Base-by-base conservation (phyloP, 2,113 vertebrate genomes). In the Gobiocypris rarus region DNA sequence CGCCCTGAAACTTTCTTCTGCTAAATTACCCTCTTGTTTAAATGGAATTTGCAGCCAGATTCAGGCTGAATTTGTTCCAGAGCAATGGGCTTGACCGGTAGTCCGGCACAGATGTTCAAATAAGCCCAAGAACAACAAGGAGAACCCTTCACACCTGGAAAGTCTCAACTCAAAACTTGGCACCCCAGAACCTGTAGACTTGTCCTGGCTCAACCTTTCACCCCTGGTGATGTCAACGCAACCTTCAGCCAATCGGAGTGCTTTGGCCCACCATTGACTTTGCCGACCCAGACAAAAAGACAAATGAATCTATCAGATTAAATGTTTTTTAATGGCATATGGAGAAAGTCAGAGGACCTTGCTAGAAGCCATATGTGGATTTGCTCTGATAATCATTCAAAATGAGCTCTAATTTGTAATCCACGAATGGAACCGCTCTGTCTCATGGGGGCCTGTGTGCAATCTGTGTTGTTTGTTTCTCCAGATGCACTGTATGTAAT, bases 231-330 rank as follows among this genome's bases (percentile, higher is more conserved):
- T 95, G 95, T 95, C 93, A 92, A 91, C 88, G 90, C 79, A 89
- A 91, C 90, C 88, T 91, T 92, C 81, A 84, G 89, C 96, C 95
- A 95, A 94, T 96, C 90, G 91, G 88, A 92, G 81, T 87, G 90
- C 94, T 95, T 90, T 87, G 92, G 94, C 89, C 95, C 95, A 95
- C 95, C 96, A 96, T 95, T 91, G 94, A 94, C 92, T 92, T 92
- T 90, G 94, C 91, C 87, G 90, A 92, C 91, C 91, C 92, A 94
- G 94, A 96, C 95, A 93, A 92, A 93, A 96, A 97, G 96, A 98
- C 96, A 96, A 98, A 98, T 97, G 96, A 95, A 94, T 94, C 96
- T 94, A 96, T 97, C 96, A 97, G 91, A 95, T 94, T 94, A 96
- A 97, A 97, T 97, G 95, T 95, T 95, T 95, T 95, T 94, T 96